phyloP scores from a whole-genome alignment of 92 coral and sea anemone species.

The Actinernus sp. region DNA sequence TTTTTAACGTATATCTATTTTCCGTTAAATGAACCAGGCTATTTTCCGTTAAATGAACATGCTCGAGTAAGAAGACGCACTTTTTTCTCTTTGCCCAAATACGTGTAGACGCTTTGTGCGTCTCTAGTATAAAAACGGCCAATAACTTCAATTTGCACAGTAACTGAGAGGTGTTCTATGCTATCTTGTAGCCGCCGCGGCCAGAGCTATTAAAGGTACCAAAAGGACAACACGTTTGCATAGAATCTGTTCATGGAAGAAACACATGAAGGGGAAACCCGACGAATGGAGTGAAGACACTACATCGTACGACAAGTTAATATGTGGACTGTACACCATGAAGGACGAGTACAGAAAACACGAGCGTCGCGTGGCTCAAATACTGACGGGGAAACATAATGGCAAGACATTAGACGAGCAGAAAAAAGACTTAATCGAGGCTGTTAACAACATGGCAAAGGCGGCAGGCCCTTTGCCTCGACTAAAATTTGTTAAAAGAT shows the following conservation, averaged over 20 bases:
- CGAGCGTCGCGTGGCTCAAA: slow-evolving; percentile 75
- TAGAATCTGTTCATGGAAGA: slow-evolving; percentile 81
- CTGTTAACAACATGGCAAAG: slow-evolving; percentile 84
- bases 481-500: slow-evolving; percentile 56
- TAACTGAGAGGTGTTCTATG: too few species aligned
- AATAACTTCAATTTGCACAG: too few species aligned
- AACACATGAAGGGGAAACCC: slow-evolving; percentile 61
- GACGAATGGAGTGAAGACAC: slow-evolving; percentile 67
- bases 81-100: too few species aligned
- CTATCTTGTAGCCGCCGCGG: slow-evolving; percentile 39
- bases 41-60: too few species aligned
- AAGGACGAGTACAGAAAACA: slow-evolving; percentile 83
- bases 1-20: too few species aligned
- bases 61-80: too few species aligned
- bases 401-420: slow-evolving; percentile 80
- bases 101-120: too few species aligned
- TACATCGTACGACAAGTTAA: slow-evolving; percentile 75
- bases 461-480: slow-evolving; percentile 92
- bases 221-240: slow-evolving; percentile 89
- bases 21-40: too few species aligned
- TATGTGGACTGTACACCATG: slow-evolving; percentile 88
- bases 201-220: slow-evolving; percentile 79
- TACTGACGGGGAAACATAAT: slow-evolving; percentile 68
- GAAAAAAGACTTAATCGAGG: slow-evolving; percentile 80
- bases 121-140: too few species aligned